Percentiles rank a stretch among this genome's conserved stretches.
These are phyloP conservation scores for Melikaiella ostensackeni DNA, from an alignment of 2,888 invertebrate species.

Conservation along the genomic window DNA sequence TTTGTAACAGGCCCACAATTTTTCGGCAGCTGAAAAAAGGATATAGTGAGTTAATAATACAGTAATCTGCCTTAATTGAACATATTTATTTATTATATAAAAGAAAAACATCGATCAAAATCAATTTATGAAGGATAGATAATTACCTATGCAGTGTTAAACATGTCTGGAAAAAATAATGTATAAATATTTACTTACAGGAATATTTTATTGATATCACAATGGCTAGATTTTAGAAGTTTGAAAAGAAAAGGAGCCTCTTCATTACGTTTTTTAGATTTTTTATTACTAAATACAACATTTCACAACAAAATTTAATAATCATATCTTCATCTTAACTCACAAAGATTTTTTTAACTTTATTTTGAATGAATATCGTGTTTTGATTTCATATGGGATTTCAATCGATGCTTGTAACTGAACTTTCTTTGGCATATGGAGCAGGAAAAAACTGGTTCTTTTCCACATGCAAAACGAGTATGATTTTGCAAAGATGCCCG, in stretches of 20 bases:
- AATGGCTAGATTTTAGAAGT: too few relatives aligned
- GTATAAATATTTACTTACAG: too few relatives aligned
- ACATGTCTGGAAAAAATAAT: too few relatives aligned
- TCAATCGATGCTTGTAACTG: too few relatives aligned
- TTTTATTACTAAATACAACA: not conserved
- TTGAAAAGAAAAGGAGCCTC: not conserved
- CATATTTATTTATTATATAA: not conserved
- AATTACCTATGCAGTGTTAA: not conserved
- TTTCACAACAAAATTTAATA: not conserved
- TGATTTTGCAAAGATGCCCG: too few relatives aligned
- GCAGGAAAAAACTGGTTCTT: conserved; percentile 73
- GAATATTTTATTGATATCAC: too few relatives aligned
- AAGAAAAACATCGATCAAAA: not conserved
- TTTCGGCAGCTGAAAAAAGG: not conserved
- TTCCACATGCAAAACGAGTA: conserved; percentile 69
- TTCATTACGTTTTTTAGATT: not conserved
- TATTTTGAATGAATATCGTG: not conserved
- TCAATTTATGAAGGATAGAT: not conserved
- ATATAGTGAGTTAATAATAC: not conserved
- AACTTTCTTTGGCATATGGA: conserved; percentile 72
- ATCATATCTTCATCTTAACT: too few relatives aligned
- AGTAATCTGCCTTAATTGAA: not conserved
- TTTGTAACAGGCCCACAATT: too few relatives aligned
- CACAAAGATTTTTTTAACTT: not conserved
- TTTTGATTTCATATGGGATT: too few relatives aligned